phyloP scores from a whole-genome alignment of 2,888 invertebrate genomes.

The Vanessa cardui region DNA sequence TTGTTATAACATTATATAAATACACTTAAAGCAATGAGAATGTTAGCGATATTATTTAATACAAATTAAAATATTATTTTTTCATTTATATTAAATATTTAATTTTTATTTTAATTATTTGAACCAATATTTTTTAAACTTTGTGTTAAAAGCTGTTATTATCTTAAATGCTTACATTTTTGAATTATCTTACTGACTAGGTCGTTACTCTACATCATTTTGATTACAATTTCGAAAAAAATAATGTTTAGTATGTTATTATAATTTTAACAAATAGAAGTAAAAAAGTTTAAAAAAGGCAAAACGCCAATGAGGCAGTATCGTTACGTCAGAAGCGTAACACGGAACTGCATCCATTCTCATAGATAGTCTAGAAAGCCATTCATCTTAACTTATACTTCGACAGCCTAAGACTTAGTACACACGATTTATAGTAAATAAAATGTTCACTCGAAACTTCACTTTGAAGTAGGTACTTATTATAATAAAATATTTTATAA shows the following conservation, averaged over 20 bases:
- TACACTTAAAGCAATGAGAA: conserved; percentile 56
- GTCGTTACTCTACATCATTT: conserved; percentile 38
- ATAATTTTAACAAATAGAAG: conserved; percentile 14
- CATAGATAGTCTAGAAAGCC: conserved; percentile 19
- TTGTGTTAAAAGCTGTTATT: conserved; percentile 23
- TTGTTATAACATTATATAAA: conserved; percentile 49
- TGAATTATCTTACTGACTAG: conserved; percentile 71
- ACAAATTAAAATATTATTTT: conserved; percentile 4
- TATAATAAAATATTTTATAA: conserved; percentile 32
- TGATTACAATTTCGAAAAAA: conserved; percentile 26
- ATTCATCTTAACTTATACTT: conserved; percentile 28
- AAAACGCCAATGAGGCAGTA: background rate
- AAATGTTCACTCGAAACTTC: conserved; percentile 31
- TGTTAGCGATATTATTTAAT: conserved; percentile 37
- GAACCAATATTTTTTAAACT: conserved; percentile 20
- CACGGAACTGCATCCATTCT: conserved; percentile 4
- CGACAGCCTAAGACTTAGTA: conserved; percentile 39
- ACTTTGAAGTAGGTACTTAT: conserved; percentile 29
- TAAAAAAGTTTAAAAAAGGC: conserved; percentile 11
- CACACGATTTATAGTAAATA: conserved; percentile 32
- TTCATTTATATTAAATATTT: conserved; percentile 13
- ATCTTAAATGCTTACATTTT: conserved; percentile 37
- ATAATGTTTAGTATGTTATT: conserved; percentile 29
- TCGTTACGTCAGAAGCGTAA: background rate
- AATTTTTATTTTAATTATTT: conserved; percentile 25